Percentiles rank a stretch among this genome's conserved stretches.
Conservation (phyloP, 2,797 vertebrate species). For the Odontamblyopus lacepedii region DNA sequence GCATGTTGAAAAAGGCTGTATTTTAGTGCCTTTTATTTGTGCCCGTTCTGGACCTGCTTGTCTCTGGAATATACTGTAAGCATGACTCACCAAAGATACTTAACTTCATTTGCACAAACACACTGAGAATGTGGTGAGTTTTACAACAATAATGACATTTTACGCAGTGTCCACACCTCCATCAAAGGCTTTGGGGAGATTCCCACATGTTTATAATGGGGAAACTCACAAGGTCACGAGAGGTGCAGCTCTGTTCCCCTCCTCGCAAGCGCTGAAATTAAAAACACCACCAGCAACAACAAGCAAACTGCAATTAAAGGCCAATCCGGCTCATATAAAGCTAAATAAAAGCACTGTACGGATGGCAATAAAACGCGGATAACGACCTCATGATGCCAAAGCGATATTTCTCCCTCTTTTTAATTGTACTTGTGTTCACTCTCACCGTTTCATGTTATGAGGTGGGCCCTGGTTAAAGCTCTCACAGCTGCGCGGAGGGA, state of each 20-base stretch:
- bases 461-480: conserved; percentile 74
- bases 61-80: not conserved
- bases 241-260: conserved; percentile 59
- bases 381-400: conserved; percentile 83
- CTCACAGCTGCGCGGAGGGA: conserved; percentile 75
- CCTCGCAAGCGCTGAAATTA: conserved; percentile 62
- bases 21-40: not conserved
- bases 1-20: too few species aligned
- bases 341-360: conserved; percentile 81
- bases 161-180: conserved; percentile 27
- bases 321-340: conserved; percentile 77
- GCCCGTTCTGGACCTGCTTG: conserved; percentile 22
- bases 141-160: conserved; percentile 37
- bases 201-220: conserved; percentile 35
- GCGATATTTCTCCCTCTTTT: conserved; percentile 71
- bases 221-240: conserved; percentile 62
- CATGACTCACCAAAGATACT: conserved; percentile 8
- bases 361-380: conserved; percentile 78
- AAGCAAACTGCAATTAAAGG: conserved; percentile 76
- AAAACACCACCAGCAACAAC: conserved; percentile 72
- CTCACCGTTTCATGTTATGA: conserved; percentile 78
- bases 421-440: conserved; percentile 76
- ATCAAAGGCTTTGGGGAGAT: conserved; percentile 36
- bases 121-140: conserved; percentile 23
- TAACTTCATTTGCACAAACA: conserved; percentile 14